Conservation (phyloP, 2,113 vertebrate species). For the Isurus oxyrinchus region DNA sequence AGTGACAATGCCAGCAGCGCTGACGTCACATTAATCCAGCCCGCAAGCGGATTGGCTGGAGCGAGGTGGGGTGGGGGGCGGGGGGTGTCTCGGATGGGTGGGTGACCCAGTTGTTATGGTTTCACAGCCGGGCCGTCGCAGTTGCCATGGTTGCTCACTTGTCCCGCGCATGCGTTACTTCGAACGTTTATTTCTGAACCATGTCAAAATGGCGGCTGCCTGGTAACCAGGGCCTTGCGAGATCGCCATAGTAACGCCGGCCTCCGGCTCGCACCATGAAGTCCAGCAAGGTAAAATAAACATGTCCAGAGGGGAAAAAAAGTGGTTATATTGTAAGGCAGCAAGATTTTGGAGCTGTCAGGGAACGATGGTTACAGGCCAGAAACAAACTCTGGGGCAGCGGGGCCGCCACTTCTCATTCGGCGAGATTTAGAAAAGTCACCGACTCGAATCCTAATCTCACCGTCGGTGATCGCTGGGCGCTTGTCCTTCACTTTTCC, state of each 20-base stretch:
- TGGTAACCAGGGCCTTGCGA: not conserved
- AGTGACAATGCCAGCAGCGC: not conserved
- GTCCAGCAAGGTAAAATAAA: constrained; percentile 9
- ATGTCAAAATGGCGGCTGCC: not conserved
- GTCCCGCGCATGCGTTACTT: not conserved
- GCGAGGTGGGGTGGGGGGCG: not conserved
- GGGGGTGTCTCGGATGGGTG: too few relatives aligned
- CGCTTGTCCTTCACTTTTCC: too few relatives aligned
- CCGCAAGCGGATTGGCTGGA: not conserved
- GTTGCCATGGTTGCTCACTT: not conserved
- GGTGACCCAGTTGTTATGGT: not conserved
- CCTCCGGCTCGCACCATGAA: not conserved
- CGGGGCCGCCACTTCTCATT: not conserved
- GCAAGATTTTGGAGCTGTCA: not conserved
- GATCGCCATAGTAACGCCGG: not conserved
- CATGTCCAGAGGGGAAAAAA: not conserved
- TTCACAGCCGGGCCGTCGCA: not conserved
- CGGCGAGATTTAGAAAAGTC: not conserved
- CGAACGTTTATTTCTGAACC: not conserved
- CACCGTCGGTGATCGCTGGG: not conserved
- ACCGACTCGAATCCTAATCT: not conserved
- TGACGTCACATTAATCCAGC: not conserved
- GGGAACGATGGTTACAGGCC: not conserved
- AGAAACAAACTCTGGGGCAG: not conserved
- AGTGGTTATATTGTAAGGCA: not conserved